phyloP scores from a whole-genome alignment of 2,888 invertebrate genomes.

The Girardia tigrina region DNA sequence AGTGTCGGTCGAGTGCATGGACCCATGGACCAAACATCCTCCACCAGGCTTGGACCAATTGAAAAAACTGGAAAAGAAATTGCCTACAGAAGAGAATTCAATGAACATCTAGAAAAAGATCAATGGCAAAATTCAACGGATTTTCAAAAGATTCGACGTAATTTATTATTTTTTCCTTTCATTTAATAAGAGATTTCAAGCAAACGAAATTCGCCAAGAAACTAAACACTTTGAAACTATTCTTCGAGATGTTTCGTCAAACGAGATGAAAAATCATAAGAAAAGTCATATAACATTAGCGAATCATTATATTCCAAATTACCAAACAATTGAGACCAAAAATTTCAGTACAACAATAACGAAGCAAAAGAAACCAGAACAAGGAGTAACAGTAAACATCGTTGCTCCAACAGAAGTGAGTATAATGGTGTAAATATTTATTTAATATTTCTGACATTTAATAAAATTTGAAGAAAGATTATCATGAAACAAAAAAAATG shows the following conservation, averaged over 20 bases:
- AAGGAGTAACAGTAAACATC: background rate
- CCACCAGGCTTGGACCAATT: constrained; percentile 32
- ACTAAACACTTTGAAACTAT: constrained; percentile 7
- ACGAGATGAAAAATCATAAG: background rate
- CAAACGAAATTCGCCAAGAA: background rate
- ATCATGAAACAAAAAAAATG: no score
- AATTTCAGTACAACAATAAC: background rate
- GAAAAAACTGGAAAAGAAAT: constrained; percentile 27
- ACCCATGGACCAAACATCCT: constrained; percentile 36
- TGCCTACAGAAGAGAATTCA: background rate
- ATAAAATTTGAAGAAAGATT: no score
- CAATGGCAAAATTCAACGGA: constrained; percentile 3
- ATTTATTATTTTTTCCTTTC: background rate
- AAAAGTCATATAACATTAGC: background rate
- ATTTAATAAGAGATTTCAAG: background rate
- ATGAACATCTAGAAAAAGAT: background rate
- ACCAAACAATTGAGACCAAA: background rate
- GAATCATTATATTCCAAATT: background rate
- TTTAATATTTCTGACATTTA: no score
- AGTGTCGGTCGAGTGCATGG: constrained; percentile 36
- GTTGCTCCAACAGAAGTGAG: background rate
- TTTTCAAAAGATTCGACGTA: background rate
- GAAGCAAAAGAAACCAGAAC: background rate
- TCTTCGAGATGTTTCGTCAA: background rate
- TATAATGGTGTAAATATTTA: no score